phyloP scores from a whole-genome alignment of 2,113 vertebrate species.

The Vombatus ursinus region DNA sequence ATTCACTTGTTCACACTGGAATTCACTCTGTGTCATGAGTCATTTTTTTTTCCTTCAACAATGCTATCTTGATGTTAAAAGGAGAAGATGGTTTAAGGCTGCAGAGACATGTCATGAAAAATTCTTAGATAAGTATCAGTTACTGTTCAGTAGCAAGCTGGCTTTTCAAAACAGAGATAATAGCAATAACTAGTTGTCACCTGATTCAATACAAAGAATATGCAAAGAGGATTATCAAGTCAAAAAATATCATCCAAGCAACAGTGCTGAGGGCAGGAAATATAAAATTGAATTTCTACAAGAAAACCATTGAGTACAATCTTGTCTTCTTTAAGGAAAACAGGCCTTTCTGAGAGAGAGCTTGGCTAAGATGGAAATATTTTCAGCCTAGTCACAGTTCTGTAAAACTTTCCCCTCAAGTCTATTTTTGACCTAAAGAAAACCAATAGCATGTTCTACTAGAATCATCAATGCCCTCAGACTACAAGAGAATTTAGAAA shows the following conservation, averaged over 20 bases:
- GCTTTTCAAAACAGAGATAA: neutral
- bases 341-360: neutral
- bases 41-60: neutral
- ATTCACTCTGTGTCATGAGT: neutral
- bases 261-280: neutral
- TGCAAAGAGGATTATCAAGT: neutral
- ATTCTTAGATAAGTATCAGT: neutral
- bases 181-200: neutral
- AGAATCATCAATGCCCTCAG: neutral
- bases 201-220: neutral
- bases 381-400: neutral
- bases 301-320: neutral
- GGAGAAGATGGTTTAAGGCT: neutral
- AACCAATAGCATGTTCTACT: conserved; percentile 53
- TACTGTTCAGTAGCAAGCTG: neutral
- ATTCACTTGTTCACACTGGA: neutral
- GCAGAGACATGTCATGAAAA: neutral
- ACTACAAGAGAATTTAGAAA: neutral
- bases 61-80: neutral
- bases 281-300: neutral
- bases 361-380: neutral
- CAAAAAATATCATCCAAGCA: neutral
- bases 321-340: neutral
- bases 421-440: conserved; percentile 37
- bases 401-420: neutral